Evolutionary conservation across 2,888 invertebrate species (phyloP), one percentile per base, ranked within the genome.

Genomic region (Parasteatoda lunata): DNA sequence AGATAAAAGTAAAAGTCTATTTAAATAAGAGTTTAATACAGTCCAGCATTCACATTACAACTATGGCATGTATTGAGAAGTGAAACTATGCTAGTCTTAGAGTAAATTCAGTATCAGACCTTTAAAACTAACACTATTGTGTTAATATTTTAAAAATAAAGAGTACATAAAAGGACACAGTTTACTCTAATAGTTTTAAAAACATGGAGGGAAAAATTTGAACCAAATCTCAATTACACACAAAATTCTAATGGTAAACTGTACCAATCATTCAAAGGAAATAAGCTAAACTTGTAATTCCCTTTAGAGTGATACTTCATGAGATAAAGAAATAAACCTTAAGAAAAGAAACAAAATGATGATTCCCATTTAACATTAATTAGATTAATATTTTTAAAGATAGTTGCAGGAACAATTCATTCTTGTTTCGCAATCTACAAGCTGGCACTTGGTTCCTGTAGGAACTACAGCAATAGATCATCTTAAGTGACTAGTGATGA

Each of bases 381-480:
- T 4, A 81, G 76, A 3, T 66, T 3, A 66, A 47, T 54, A 54
- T 68, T 48, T 75, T 73, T 75, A 54, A 30, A 59, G 47, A 68
- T 66, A 72, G 68, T 75, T 79, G 77, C 81, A 86, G 77, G 77
- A 86, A 72, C 47, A 64, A 15, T 49, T 72, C n/a, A 76, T 70
- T 80, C 51, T 30, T 66, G 54, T 52, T 68, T 79, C 65, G 65
- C 65, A 65, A 66, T 72, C 70, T 45, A 9, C 68, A 11, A 54
- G 76, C 81, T 82, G 81, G 86, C 86, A 86, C 86, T 82, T 87
- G 77, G 86, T 81, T 86, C 81, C 77, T 76, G n/a, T 86, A 86
- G 86, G 80, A 86, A 87, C 86, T 87, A 82, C 86, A 77, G 77
- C 81, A 82, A 81, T 78, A 81, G 51, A 75, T 65, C 64, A 81